Conservation (phyloP, 2,113 vertebrate species). For the Monarcha castaneiventris region DNA sequence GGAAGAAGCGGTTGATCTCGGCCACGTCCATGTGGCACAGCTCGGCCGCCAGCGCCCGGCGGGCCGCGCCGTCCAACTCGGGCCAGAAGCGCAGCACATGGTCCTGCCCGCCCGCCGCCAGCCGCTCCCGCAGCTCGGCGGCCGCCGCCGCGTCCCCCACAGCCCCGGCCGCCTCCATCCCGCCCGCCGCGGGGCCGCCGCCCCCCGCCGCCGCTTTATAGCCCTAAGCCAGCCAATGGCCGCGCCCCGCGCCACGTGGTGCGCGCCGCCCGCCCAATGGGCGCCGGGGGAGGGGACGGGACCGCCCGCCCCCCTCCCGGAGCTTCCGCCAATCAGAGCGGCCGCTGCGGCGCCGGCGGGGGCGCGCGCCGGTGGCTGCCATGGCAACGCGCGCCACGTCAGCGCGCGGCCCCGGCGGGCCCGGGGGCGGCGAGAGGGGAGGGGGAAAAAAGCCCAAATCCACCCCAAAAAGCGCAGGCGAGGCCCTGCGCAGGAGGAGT, state of each 20-base stretch:
- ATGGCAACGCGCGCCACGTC: slow-evolving; percentile 3
- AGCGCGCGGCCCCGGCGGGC: not conserved
- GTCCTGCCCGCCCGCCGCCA: slow-evolving; percentile 73
- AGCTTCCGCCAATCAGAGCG: not conserved
- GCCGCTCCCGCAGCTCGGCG: not conserved
- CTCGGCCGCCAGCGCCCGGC: slow-evolving; percentile 69
- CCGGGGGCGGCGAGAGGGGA: not conserved
- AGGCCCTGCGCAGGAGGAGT: not conserved
- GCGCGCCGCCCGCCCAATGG: not conserved
- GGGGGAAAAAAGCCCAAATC: not conserved
- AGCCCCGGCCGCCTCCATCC: not conserved
- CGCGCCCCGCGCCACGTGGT: not conserved
- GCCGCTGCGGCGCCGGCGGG: not conserved
- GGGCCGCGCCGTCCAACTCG: slow-evolving; percentile 73
- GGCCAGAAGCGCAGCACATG: slow-evolving; percentile 87
- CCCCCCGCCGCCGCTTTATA: not conserved
- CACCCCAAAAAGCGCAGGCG: not conserved
- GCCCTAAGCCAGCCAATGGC: not conserved
- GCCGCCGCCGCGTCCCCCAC: rapidly evolving
- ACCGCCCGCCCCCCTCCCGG: not conserved
- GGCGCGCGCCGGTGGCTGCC: not conserved
- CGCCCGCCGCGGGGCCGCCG: not conserved
- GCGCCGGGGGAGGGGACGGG: too few species aligned
- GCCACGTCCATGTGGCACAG: slow-evolving; percentile 80
- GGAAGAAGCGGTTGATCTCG: slow-evolving; percentile 83